Evolutionary conservation across 2,888 invertebrate genomes (phyloP).

Genomic region (Xanthostigma xanthostigma): DNA sequence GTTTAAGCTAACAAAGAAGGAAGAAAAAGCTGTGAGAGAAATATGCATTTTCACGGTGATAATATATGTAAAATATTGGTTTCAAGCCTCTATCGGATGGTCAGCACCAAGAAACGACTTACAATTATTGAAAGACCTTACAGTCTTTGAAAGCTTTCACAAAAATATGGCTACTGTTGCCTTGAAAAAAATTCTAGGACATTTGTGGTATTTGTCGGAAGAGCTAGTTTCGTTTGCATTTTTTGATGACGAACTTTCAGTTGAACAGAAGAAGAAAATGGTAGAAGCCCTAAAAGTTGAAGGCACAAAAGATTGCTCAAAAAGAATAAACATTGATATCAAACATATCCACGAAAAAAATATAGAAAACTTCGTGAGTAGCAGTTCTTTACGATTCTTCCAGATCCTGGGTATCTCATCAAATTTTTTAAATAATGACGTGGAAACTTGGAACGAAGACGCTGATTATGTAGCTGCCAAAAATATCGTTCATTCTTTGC

Average conservation of each 20-base stretch:
- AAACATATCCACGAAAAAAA: neutral
- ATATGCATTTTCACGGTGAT: constrained; percentile 9
- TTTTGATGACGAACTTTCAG: constrained; percentile 10
- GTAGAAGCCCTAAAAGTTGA: neutral
- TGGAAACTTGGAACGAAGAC: neutral
- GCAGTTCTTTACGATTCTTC: constrained; percentile 2
- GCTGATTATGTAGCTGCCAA: neutral
- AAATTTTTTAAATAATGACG: constrained; percentile 1
- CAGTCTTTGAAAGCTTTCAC: constrained; percentile 4
- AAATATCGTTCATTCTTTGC: neutral
- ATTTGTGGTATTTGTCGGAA: constrained; percentile 12
- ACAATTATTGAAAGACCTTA: constrained; percentile 4
- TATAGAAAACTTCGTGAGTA: constrained; percentile 2
- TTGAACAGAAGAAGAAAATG: constrained; percentile 4
- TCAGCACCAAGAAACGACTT: constrained; percentile 7
- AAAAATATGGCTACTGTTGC: constrained; percentile 3
- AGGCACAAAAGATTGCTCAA: too few species aligned
- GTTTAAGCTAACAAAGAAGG: too few species aligned
- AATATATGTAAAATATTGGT: constrained; percentile 8
- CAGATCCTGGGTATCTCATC: constrained; percentile 2
- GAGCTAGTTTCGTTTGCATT: constrained; percentile 11
- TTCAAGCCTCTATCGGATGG: constrained; percentile 3
- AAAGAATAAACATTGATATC: too few species aligned
- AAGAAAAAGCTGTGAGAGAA: neutral
- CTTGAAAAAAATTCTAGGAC: constrained; percentile 9